Evolutionary conservation across 2,888 invertebrate genomes (phyloP).

Genomic region (Cryptocephalus primarius): DNA sequence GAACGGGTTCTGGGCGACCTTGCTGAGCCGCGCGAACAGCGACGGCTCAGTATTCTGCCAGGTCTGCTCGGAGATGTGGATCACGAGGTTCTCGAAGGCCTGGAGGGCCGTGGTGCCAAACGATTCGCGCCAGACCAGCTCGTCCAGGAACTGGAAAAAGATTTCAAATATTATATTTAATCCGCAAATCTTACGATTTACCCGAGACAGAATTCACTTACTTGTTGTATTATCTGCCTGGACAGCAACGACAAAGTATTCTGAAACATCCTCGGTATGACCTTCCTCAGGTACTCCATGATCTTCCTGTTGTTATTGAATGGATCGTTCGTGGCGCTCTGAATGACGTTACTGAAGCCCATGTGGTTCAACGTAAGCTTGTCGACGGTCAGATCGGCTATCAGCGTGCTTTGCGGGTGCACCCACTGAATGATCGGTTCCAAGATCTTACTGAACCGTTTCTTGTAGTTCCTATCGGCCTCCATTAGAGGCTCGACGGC

Average conservation of each 20-base stretch:
- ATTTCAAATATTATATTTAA: too few species aligned
- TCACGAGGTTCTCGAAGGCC: slow-evolving; percentile 71
- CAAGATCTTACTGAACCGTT: slow-evolving; percentile 68
- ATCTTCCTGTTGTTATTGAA: slow-evolving; percentile 41
- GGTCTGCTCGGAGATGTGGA: slow-evolving; percentile 71
- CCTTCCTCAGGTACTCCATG: slow-evolving; percentile 78
- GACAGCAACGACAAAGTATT: slow-evolving; percentile 74
- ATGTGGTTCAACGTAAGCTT: slow-evolving; percentile 63
- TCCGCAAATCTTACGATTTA: too few species aligned
- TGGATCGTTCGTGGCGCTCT: slow-evolving; percentile 37
- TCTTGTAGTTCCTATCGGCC: slow-evolving; percentile 67
- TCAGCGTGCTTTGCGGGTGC: slow-evolving; percentile 60
- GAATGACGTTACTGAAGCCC: slow-evolving; percentile 69
- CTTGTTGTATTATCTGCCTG: slow-evolving; percentile 75
- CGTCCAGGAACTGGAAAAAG: slow-evolving; percentile 56
- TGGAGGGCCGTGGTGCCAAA: slow-evolving; percentile 66
- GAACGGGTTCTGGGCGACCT: slow-evolving; percentile 57
- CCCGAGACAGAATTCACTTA: slow-evolving; percentile 1
- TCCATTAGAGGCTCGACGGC: slow-evolving; percentile 76
- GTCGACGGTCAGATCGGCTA: slow-evolving; percentile 78
- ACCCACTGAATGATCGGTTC: slow-evolving; percentile 73
- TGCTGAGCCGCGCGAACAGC: slow-evolving; percentile 52
- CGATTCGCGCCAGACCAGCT: slow-evolving; percentile 78
- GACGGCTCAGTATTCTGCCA: slow-evolving; percentile 52
- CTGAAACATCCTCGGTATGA: slow-evolving; percentile 85